Evolutionary conservation across 64 coral and sea anemone species (phyloP).

Genomic region (Acropora yongei): DNA sequence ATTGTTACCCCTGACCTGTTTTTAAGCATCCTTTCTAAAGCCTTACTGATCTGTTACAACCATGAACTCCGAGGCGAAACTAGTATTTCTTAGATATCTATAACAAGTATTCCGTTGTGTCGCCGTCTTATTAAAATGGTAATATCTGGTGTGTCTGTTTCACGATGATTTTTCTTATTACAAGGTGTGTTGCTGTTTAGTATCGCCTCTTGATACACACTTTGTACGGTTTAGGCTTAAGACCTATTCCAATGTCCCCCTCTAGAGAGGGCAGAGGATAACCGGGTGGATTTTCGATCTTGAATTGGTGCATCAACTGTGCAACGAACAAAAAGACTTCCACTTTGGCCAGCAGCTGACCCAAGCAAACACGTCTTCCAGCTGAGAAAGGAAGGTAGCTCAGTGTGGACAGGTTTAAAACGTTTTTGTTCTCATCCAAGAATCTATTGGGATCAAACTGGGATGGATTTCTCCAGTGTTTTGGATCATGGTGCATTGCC

Average conservation of each 20-base stretch:
- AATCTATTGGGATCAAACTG: constrained; percentile 59
- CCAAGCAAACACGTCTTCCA: constrained; percentile 48
- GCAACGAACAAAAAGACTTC: constrained; percentile 43
- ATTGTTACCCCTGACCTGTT: too few species aligned
- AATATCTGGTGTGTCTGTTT: background rate
- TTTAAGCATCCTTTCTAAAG: too few species aligned
- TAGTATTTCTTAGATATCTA: too few species aligned
- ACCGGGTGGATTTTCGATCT: constrained; percentile 35
- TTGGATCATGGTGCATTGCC: constrained; percentile 56
- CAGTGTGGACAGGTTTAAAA: background rate
- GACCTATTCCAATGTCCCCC: constrained; percentile 10
- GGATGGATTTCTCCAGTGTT: constrained; percentile 42
- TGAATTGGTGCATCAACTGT: constrained; percentile 44
- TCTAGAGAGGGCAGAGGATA: constrained; percentile 41
- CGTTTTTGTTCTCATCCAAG: constrained; percentile 45
- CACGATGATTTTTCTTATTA: too few species aligned
- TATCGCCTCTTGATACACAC: constrained; percentile 45
- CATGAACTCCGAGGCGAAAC: too few species aligned
- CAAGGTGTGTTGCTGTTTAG: background rate
- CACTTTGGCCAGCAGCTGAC: constrained; percentile 38
- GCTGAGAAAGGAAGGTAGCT: constrained; percentile 50
- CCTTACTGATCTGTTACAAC: too few species aligned
- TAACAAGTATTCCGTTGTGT: too few species aligned
- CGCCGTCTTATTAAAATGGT: background rate
- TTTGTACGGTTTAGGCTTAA: constrained; percentile 48